Base-by-base conservation (phyloP, 1,140 invertebrate species). In the Diplogasteroides magnus region DNA sequence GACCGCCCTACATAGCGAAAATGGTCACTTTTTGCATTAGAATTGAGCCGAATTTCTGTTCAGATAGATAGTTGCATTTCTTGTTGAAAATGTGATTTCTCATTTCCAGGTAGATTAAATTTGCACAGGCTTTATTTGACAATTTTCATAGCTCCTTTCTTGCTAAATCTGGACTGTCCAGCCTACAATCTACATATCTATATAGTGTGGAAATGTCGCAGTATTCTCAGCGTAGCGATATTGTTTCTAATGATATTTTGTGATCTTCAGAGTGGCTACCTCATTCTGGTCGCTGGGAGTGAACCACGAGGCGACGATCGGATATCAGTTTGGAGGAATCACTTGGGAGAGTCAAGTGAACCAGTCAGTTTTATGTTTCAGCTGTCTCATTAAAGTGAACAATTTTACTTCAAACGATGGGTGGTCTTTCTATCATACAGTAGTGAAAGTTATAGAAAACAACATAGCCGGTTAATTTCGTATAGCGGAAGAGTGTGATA, bases 221-320 rank as follows among this genome's bases (percentile, higher is more conserved):
- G 76, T 60, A 61, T 61, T 57, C 82, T 80, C 63, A 61, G 63
- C 27, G 73, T 80, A 13, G 32, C 29, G 31, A 79, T 75, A 15
- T 37, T 69, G 15, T 80, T 68, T 60, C 67, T 71, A 31, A 71
- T 66, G 31, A 31, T 71, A 1, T 64, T 64, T 29, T 61, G 63
- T 19, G 11, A 32, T 64, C 28, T 37, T 27, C 1, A 27, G n/a
- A 29, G 0, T 64, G 29, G 14, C 11, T 23, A n/a, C 29, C 11
- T 27, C 32, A 13, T 26, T 64, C 29, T 64, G 28, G n/a, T 29
- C 28, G 14, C 32, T 32, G 23, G 29, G 62, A 48, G 66, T 68
- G 0, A 72, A 72, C 29, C 70, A 72, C 27, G 70, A 72, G 23
- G 70, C 70, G 3, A 67, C 70, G 48, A 25, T 72, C 27, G 70